Evolutionary conservation across 2,113 vertebrate genomes (phyloP), one percentile per base, ranked within the genome.

Genomic region (Lates calcarifer): DNA sequence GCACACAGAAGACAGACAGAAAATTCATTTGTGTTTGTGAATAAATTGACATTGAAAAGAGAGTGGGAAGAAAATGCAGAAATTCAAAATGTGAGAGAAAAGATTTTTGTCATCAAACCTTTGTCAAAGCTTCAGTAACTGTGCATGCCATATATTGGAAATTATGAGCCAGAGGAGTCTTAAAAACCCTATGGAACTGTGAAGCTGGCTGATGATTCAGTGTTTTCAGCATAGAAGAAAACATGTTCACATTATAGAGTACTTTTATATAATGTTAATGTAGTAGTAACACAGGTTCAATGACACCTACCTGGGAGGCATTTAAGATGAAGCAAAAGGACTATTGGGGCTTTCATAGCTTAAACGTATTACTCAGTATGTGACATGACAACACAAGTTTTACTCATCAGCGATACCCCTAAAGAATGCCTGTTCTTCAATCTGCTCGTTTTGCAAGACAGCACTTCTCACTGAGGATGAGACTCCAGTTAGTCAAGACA

Each of bases 401-500:
- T 45, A 28, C 61, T 65, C 45, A 17, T 70, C 41, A 73, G 13
- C 15, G 3, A 6, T 39, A 45, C 45, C 17, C 64, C 20, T 51
- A 18, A 41, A 29, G 33, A 58, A 75, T 7, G 12, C 1, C 41
- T 15, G 43, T 31, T 71, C 71, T 51, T 77, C 74, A 66, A 9
- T 43, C 47, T 63, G 53, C 39, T 74, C 31, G 53, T 43, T 77
- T 61, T 56, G 51, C 29, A 60, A 29, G 60, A 75, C 63, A 75
- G 26, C 47, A 33, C 39, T 41, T 57, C 47, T 79, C 60, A 76
- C 56, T 26, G 55, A 78, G 62, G 18, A 57, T 35, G 43, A 67
- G 47, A 31, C n/a, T 76, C 60, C 13, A 58, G 37, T 65, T 74
- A 61, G 60, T 70, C 57, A n/a, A 74, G 53, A 73, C 51, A 53